Percentiles rank a stretch among this genome's conserved stretches.
Evolutionary conservation across 2,888 invertebrate species (phyloP).

Genomic region (Celastrina argiolus): DNA sequence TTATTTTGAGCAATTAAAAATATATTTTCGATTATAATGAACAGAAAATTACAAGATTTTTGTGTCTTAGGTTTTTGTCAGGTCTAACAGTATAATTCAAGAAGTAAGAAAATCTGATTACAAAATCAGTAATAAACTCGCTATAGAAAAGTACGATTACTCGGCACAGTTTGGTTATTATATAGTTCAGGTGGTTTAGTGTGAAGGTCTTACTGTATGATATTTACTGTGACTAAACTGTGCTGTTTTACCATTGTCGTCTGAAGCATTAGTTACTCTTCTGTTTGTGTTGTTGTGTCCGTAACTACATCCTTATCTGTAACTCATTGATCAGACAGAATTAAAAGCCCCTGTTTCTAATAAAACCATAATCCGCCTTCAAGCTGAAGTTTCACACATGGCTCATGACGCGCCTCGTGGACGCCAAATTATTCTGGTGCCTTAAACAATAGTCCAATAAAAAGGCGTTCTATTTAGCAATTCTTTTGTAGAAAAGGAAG

Average conservation of each 20-base stretch:
- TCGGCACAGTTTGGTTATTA: too few species aligned
- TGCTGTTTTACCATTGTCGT: too few species aligned
- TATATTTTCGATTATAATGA: too few species aligned
- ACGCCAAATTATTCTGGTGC: not conserved
- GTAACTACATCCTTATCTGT: not conserved
- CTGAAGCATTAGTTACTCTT: too few species aligned
- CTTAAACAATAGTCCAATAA: not conserved
- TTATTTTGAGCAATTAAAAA: too few species aligned
- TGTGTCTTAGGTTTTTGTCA: not conserved
- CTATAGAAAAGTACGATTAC: too few species aligned
- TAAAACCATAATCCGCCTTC: conserved; percentile 6
- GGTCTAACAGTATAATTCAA: not conserved
- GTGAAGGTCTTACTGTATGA: too few species aligned
- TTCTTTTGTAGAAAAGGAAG: not conserved
- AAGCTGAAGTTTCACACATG: conserved; percentile 10
- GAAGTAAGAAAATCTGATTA: too few species aligned
- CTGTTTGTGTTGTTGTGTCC: too few species aligned
- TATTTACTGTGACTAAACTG: too few species aligned
- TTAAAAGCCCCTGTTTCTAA: not conserved
- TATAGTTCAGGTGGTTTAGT: too few species aligned
- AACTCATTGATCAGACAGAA: conserved; percentile 6
- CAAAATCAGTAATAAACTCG: too few species aligned
- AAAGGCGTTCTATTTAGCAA: not conserved
- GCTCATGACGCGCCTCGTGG: not conserved
- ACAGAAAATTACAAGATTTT: not conserved